A percentile compares a stretch with the other conserved stretches of the same genome.
Evolutionary conservation across 2,113 vertebrate species (phyloP).

Genomic region (Hystrix brachyura): DNA sequence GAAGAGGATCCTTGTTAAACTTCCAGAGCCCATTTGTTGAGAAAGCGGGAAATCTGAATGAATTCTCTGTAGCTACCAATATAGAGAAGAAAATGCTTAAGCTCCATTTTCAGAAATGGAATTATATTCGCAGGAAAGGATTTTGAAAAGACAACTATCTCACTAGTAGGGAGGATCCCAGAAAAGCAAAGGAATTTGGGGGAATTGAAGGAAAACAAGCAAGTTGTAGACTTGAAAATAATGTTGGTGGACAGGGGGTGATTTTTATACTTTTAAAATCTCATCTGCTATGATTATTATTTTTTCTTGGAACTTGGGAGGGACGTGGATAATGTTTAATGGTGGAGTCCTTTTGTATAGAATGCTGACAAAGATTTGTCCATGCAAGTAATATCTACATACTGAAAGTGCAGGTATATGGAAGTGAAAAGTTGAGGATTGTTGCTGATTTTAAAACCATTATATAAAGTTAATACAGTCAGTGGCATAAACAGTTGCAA

Average conservation of each 20-base stretch:
- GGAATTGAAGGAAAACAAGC: slow-evolving; percentile 22
- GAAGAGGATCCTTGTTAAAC: slow-evolving; percentile 62
- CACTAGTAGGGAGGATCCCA: slow-evolving; percentile 8
- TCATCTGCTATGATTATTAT: background rate
- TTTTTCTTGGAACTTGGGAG: background rate
- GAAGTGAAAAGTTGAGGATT: background rate
- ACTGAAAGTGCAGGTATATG: background rate
- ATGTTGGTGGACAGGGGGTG: background rate
- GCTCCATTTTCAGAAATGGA: slow-evolving; percentile 65
- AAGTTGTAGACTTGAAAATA: slow-evolving; percentile 50
- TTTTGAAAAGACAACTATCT: background rate
- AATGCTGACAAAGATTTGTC: slow-evolving; percentile 26
- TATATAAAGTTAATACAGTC: background rate
- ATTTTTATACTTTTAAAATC: slow-evolving; percentile 29
- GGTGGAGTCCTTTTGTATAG: background rate
- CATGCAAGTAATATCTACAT: background rate
- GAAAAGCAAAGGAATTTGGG: slow-evolving; percentile 50
- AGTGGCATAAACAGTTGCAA: background rate
- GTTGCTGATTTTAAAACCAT: slow-evolving; percentile 2
- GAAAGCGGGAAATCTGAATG: slow-evolving; percentile 59
- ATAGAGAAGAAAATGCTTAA: slow-evolving; percentile 28
- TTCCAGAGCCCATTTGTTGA: slow-evolving; percentile 50
- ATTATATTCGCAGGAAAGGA: slow-evolving; percentile 27
- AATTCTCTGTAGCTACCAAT: slow-evolving; percentile 58
- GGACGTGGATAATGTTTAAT: background rate